Percentiles rank a stretch among this genome's conserved stretches.
Conservation (phyloP, 2,113 vertebrate species). For the Lophochroa leadbeateri region DNA sequence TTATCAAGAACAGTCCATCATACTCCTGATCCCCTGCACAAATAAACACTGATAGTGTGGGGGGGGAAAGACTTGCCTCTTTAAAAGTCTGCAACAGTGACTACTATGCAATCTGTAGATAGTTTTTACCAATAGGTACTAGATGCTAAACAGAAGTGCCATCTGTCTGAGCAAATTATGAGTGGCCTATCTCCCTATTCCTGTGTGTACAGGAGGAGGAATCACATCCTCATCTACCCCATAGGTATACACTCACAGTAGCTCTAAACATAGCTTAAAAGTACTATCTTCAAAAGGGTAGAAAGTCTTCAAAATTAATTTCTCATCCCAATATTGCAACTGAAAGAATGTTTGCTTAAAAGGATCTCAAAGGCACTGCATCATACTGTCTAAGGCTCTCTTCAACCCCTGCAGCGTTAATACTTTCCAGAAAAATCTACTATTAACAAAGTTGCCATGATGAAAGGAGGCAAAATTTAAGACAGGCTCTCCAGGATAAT, state of each 20-base stretch:
- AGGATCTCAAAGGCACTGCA: background rate
- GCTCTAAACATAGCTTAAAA: background rate
- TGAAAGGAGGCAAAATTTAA: background rate
- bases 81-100: background rate
- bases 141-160: background rate
- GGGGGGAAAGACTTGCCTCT: background rate
- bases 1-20: background rate
- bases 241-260: background rate
- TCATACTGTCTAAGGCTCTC: background rate
- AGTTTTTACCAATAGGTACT: background rate
- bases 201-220: background rate
- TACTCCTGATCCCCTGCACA: background rate
- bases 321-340: background rate
- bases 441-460: background rate
- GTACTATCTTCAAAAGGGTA: background rate
- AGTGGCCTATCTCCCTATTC: background rate
- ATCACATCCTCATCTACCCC: background rate
- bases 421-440: background rate
- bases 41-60: background rate
- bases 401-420: background rate
- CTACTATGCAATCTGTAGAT: background rate
- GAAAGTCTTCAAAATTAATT: background rate
- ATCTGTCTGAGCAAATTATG: background rate
- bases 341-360: background rate
- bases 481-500: background rate